Base-by-base conservation (phyloP, 1,140 invertebrate genomes). In the Bombus affinis region DNA sequence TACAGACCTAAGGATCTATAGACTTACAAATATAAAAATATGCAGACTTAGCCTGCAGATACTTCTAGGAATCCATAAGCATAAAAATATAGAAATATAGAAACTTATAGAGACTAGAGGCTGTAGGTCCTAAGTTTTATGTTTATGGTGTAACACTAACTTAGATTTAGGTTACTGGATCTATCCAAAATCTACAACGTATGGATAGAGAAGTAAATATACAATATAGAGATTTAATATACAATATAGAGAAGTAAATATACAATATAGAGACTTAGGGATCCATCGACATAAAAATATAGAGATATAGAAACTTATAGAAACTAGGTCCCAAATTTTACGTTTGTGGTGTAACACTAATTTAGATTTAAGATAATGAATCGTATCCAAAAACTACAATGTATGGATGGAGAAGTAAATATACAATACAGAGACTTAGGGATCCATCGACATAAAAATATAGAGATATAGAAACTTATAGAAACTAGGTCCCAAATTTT, bases 291-390 rank as follows among this genome's bases (percentile, higher is more conserved):
- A 1, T 35, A 3, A 28, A n/a, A 59, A 62, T n/a, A 62, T 28
- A 12, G 0, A 62, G 12, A 28, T 59, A 59, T 2, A 35, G 15
- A 35, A 35, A 18, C 2, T 13, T 66, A 35, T 6, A 47, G 15
- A 18, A 5, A 47, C 5, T 18, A 18, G 13, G 5, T 18, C 1
- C 47, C 6, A 53, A 18, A 0, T 53, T 53, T 53, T 1, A 53
- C 0, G 18, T 18, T 1, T 53, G 0, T 18, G 15, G 47, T 53
- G 15, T 18, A 18, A 53, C 47, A 6, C 5, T 47, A 47, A 47
- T 15, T 47, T 18, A 18, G 15, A 47, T 47, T 47, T 47, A 18
- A 0, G 47, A 0, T 0, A 18, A 0, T 18, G 47, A 0, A 47
- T 47, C 47, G 6, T 47, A 47, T 47, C 15, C 0, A 47, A 47